These are phyloP conservation scores for Chaunax sp. DNA, from an alignment of 2,797 vertebrate genomes.

Conservation along the genomic window DNA sequence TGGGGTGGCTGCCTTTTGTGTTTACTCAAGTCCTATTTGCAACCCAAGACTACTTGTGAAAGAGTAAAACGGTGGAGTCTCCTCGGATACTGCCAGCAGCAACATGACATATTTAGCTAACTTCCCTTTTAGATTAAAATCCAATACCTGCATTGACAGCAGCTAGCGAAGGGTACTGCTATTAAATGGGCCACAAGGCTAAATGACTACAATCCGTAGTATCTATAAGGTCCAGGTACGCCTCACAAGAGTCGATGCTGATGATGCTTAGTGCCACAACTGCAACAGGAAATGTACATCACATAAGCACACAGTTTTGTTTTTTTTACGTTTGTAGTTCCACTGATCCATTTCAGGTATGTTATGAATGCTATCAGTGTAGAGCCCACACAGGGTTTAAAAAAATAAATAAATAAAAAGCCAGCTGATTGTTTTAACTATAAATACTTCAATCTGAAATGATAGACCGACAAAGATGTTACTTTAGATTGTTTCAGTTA, in stretches of 20 bases:
- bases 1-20: constrained; percentile 38
- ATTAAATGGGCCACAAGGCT: neutral
- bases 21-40: constrained; percentile 34
- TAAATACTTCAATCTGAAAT: no score
- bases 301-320: no score
- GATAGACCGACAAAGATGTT: no score
- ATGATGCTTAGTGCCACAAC: no score
- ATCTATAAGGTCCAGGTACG: neutral
- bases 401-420: no score
- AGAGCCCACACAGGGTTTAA: no score
- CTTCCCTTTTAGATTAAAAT: constrained; percentile 36
- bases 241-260: no score
- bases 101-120: constrained; percentile 42
- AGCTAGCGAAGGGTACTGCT: neutral
- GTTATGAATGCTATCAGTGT: neutral
- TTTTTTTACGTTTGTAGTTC: no score
- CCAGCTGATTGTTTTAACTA: no score
- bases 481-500: no score
- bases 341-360: neutral
- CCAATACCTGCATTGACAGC: constrained; percentile 2
- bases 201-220: no score
- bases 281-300: no score
- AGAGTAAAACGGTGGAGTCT: constrained; percentile 35
- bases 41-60: constrained; percentile 20
- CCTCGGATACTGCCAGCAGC: constrained; percentile 20